A percentile compares a stretch with the other conserved stretches of the same genome.
phyloP scores from a whole-genome alignment of 1,140 invertebrate species.

The Mizuhopecten yessoensis region DNA sequence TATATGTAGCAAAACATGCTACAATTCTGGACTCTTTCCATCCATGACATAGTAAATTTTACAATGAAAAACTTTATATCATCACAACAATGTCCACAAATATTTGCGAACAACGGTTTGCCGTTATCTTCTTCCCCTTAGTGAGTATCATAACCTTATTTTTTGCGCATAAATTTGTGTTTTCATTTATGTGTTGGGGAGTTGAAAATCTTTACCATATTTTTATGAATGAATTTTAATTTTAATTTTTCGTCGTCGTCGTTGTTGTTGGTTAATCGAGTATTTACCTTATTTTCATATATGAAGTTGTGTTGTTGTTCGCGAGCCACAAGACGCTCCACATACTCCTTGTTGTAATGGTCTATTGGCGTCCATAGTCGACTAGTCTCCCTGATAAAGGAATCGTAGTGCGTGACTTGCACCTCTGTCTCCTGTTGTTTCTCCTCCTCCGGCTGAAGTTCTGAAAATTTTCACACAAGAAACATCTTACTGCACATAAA shows the following conservation, averaged over 20 bases:
- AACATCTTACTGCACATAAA: no score
- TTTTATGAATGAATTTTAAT: no score
- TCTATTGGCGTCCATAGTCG: slow-evolving; percentile 79
- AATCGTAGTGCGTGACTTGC: slow-evolving; percentile 47
- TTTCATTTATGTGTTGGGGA: slow-evolving; percentile 50
- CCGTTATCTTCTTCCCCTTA: no score
- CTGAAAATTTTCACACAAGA: slow-evolving; percentile 58
- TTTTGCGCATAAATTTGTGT: slow-evolving; percentile 68
- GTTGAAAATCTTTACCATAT: no score
- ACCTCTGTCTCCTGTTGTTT: slow-evolving; percentile 45
- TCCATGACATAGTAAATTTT: no score
- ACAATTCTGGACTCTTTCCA: no score
- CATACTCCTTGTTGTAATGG: slow-evolving; percentile 77
- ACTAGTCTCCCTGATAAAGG: slow-evolving; percentile 60
- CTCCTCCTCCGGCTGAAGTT: slow-evolving; percentile 69
- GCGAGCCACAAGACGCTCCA: slow-evolving; percentile 67
- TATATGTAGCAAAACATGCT: no score
- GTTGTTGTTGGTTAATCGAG: not conserved
- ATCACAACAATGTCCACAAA: no score
- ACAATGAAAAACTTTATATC: no score
- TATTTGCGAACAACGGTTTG: no score
- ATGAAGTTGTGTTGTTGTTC: slow-evolving; percentile 68
- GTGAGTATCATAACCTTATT: slow-evolving; percentile 70
- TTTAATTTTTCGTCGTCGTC: slow-evolving; percentile 45
- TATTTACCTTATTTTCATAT: slow-evolving; percentile 76